Evolutionary conservation across 2,113 vertebrate species (phyloP), one percentile per base, ranked within the genome.

Genomic region (Regulus satrapa): DNA sequence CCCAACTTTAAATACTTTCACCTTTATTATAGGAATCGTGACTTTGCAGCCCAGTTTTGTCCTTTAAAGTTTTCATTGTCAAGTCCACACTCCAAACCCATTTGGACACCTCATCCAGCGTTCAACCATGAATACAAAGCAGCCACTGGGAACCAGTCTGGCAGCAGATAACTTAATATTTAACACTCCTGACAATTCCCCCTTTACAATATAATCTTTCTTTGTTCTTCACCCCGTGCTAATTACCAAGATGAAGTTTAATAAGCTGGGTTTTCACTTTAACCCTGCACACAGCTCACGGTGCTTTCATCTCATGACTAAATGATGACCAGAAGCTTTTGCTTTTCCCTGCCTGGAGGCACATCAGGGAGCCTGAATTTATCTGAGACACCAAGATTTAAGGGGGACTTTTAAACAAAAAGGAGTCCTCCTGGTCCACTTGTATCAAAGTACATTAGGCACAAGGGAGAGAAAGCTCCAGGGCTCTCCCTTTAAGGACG

Each of bases 211-310:
- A 79, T 10, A 0, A 3, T 38, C 48, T 12, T 41, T 58, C 61
- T 71, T 75, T 83, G 34, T 24, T 92, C 72, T 79, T 91, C 58
- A 83, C 16, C 20, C 52, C 8, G 1, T 75, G 72, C 58, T 79
- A 83, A 94, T 88, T 79, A 88, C 24, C 45, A 49, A 76, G 54
- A 85, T 55, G 32, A 79, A 63, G 75, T 67, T 71, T 63, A 92
- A 79, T 71, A 75, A 66, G 54, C 26, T 61, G 18, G 10, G 10
- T 63, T 86, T 92, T 86, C 67, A 63, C 62, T 83, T 83, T 76
- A 64, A 91, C 52, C 45, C 56, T 32, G 32, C 34, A 75, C 18
- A 46, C 18, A 2, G 2, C 18, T 66, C 8, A 3, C 5, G 1
- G 18, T 43, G 32, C 18, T 63, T 59, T 48, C 0, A 0, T 66